phyloP scores from a whole-genome alignment of 2,888 invertebrate genomes.

The Dione vanillae region DNA sequence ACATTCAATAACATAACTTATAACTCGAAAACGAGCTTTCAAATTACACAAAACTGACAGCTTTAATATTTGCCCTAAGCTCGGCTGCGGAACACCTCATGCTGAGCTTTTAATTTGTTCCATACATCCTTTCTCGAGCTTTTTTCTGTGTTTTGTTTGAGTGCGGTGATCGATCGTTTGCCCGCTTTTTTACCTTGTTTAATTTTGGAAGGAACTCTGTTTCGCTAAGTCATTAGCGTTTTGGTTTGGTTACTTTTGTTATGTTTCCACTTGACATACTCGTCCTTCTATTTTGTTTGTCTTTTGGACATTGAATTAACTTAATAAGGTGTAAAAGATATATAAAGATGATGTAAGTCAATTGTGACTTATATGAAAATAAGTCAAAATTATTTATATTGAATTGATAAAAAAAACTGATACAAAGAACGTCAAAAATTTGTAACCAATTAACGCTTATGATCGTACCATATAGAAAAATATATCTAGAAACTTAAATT shows the following conservation, averaged over 20 bases:
- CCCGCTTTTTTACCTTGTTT: slow-evolving; percentile 80
- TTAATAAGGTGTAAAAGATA: background rate
- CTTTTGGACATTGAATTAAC: background rate
- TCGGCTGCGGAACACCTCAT: slow-evolving; percentile 69
- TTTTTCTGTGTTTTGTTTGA: slow-evolving; percentile 81
- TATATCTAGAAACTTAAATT: no score
- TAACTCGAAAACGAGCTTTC: slow-evolving; percentile 59
- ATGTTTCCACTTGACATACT: slow-evolving; percentile 72
- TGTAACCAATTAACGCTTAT: no score
- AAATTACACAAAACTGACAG: slow-evolving; percentile 69
- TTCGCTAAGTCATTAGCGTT: slow-evolving; percentile 81
- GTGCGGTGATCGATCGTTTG: slow-evolving; percentile 80
- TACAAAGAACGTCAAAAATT: no score
- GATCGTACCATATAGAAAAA: no score
- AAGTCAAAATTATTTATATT: no score
- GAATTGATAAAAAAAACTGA: no score
- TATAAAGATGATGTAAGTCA: no score
- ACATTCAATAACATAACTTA: slow-evolving; percentile 81
- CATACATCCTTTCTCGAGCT: slow-evolving; percentile 78
- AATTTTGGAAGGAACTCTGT: slow-evolving; percentile 78
- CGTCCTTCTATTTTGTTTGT: slow-evolving; percentile 70
- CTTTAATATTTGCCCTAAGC: slow-evolving; percentile 81
- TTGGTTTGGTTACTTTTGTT: slow-evolving; percentile 58
- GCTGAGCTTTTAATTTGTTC: slow-evolving; percentile 84
- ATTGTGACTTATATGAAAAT: no score